Evolutionary conservation across 2,113 vertebrate genomes (phyloP), one percentile per base, ranked within the genome.

Genomic region (Notarius lentiginosus): DNA sequence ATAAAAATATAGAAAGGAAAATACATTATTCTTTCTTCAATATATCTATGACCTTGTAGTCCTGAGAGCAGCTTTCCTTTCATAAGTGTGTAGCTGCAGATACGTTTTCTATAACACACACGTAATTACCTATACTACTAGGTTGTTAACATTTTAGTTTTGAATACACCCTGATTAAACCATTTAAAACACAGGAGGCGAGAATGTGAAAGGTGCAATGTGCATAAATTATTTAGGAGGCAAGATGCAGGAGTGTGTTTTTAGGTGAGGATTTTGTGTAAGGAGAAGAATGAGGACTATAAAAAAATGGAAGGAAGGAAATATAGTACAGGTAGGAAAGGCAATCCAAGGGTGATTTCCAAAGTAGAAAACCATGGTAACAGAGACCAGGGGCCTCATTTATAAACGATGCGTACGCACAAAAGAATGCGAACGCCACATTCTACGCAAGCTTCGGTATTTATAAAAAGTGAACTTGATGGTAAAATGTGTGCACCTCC

Each of bases 1-100:
- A 41, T 41, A 41, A 41, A 34, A 41, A 41, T 41, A 41, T 41
- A 41, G 34, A 41, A 41, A 41, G 34, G 34, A 41, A 34, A 41
- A 41, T 41, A 41, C 34, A 41, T 41, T 41, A 51, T n/a, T 61
- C 15, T 12, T 77, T 87, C 51, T 27, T 70, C n/a, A 22, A 65
- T 53, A 83, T 56, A 73, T 79, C 30, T 77, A 34, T 83, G 68
- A 83, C 70, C 63, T 5, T 83, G 60, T 27, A 79, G 20, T 58
- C 7, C 34, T 49, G 10, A 20, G 2, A 55, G 30, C 34, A 9
- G 55, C 18, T 75, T 47, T 70, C 30, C 53, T 66, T 18, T 24
- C n/a, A 24, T 47, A 86, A 58, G 49, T 70, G 76, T 80, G 30
- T 30, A 70, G n/a, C 53, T 80, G 63, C 17, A 60, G 73, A 73